phyloP scores from a whole-genome alignment of 2,113 vertebrate genomes.

The Parus major region DNA sequence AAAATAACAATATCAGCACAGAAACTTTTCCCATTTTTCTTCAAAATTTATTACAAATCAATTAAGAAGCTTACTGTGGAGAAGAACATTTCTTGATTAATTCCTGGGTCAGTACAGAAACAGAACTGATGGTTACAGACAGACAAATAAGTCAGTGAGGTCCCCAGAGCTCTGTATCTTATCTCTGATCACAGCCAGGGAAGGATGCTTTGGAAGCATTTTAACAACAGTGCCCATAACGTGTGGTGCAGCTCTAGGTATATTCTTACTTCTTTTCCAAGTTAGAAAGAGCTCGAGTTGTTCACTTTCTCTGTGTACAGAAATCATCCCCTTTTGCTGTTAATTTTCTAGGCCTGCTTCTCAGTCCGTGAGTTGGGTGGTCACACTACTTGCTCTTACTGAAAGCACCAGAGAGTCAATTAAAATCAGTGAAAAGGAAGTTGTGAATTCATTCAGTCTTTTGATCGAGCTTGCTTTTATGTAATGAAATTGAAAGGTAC shows the following conservation, averaged over 20 bases:
- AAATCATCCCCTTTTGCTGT: neutral
- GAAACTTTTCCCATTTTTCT: neutral
- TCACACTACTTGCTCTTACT: neutral
- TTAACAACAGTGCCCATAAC: neutral
- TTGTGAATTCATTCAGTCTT: neutral
- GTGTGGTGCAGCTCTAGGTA: neutral
- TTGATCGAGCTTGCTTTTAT: conserved; percentile 18
- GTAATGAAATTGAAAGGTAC: conserved; percentile 5
- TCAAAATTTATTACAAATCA: neutral
- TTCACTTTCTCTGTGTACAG: neutral
- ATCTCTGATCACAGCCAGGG: neutral
- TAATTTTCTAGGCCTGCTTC: neutral
- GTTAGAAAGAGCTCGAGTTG: neutral
- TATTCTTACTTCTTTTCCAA: neutral
- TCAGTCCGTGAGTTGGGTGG: neutral
- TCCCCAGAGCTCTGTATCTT: neutral
- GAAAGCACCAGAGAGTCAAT: neutral
- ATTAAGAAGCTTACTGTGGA: neutral
- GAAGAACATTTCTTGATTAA: neutral
- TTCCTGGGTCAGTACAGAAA: neutral
- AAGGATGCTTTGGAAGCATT: neutral
- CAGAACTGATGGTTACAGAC: neutral
- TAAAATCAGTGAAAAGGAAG: conserved; percentile 9
- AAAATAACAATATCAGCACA: neutral
- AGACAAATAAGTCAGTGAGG: neutral